Conservation (phyloP, 1,140 invertebrate genomes). For the Papilio dardanus region DNA sequence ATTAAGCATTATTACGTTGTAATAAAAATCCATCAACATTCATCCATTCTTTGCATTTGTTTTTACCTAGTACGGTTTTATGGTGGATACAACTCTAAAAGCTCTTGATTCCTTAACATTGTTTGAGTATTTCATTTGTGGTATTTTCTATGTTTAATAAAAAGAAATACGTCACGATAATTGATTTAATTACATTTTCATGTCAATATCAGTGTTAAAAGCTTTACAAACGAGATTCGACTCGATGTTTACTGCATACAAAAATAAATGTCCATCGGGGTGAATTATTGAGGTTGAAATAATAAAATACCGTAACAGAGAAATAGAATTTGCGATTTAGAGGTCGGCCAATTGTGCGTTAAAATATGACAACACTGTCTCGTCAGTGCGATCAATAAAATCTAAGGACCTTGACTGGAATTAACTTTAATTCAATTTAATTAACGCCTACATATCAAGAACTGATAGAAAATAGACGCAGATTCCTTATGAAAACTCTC, state of each 20-base stretch:
- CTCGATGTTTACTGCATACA: constrained; percentile 27
- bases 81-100: neutral
- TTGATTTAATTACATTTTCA: constrained; percentile 6
- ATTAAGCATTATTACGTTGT: too few relatives aligned
- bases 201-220: neutral
- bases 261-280: constrained; percentile 37
- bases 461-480: neutral
- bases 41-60: neutral
- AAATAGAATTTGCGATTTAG: constrained; percentile 35
- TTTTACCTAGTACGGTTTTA: neutral
- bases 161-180: neutral
- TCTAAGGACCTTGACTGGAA: constrained; percentile 29
- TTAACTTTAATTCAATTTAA: constrained; percentile 18
- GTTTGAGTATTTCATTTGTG: neutral
- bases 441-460: neutral
- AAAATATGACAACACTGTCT: constrained; percentile 31
- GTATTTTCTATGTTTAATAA: neutral
- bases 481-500: neutral
- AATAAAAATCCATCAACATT: too few relatives aligned
- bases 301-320: constrained; percentile 33
- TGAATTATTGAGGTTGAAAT: constrained; percentile 39
- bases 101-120: neutral
- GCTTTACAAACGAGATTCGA: neutral
- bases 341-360: constrained; percentile 35
- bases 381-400: constrained; percentile 29